Percentiles rank a stretch among this genome's conserved stretches.
These are phyloP conservation scores for Polydrusus pterygomalis DNA, from an alignment of 2,888 invertebrate species.

Conservation along the genomic window DNA sequence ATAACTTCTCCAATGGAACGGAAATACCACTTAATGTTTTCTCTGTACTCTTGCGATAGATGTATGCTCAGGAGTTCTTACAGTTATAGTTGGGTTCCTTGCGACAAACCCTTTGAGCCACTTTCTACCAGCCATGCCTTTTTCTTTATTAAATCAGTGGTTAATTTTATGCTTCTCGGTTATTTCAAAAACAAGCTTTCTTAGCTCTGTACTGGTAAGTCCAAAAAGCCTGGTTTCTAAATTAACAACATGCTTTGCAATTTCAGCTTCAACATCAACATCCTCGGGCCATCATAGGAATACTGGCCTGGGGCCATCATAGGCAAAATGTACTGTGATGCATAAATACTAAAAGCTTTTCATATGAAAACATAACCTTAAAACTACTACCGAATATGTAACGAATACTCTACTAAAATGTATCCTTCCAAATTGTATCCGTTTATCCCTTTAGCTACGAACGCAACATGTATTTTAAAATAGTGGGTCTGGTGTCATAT, in stretches of 20 bases:
- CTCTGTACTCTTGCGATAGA: constrained; percentile 20
- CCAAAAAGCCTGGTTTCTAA: constrained; percentile 57
- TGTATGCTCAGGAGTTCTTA: constrained; percentile 25
- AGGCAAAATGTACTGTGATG: too few species aligned
- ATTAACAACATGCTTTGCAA: constrained; percentile 32
- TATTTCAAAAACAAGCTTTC: constrained; percentile 5
- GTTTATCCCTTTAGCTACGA: too few species aligned
- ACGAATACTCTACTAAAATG: too few species aligned
- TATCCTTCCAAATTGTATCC: too few species aligned
- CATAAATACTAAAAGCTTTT: too few species aligned
- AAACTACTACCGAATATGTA: too few species aligned
- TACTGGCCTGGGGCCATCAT: too few species aligned
- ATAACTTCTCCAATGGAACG: constrained; percentile 25
- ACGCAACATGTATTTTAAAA: too few species aligned
- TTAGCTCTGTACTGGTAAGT: constrained; percentile 73
- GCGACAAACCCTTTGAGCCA: constrained; percentile 27
- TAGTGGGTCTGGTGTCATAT: too few species aligned
- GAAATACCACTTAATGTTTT: constrained; percentile 20
- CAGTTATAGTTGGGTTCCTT: constrained; percentile 15
- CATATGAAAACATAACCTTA: too few species aligned
- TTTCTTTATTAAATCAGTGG: too few species aligned
- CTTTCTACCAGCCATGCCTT: constrained; percentile 34
- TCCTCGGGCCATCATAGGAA: too few species aligned
- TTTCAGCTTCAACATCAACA: constrained; percentile 38
- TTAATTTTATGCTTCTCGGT: constrained; percentile 10